These are phyloP conservation scores for Melanaphis sacchari DNA, from an alignment of 1,140 invertebrate species.

Conservation along the genomic window DNA sequence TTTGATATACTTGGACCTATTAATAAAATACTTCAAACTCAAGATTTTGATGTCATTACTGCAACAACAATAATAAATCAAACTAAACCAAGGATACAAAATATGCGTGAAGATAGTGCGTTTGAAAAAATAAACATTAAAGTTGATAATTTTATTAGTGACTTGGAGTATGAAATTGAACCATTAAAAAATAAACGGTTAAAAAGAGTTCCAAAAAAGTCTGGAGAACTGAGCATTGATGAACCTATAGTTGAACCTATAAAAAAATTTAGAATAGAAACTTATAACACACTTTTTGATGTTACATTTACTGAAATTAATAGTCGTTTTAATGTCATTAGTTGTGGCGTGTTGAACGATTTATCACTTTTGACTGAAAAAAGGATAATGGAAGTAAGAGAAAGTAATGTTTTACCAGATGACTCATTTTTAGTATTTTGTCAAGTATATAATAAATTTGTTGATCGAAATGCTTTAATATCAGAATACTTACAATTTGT, in stretches of 20 bases:
- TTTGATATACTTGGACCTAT: conserved; percentile 22
- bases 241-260: not conserved
- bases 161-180: not conserved
- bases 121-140: not conserved
- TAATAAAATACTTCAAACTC: not conserved
- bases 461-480: conserved; percentile 18
- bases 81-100: not conserved
- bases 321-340: not conserved
- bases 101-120: not conserved
- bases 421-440: conserved; percentile 18
- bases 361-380: not conserved
- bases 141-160: not conserved
- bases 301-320: not conserved
- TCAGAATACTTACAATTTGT: not conserved
- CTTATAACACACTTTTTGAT: not conserved
- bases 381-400: conserved; percentile 17
- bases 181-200: not conserved
- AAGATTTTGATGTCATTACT: not conserved
- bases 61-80: not conserved
- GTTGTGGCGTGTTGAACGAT: not conserved
- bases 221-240: not conserved
- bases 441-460: conserved; percentile 11
- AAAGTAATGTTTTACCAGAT: not conserved
- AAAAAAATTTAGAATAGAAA: conserved; percentile 14
- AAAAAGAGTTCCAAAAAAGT: not conserved